phyloP scores from a whole-genome alignment of 1,140 invertebrate species.

The Chlorops oryzae region DNA sequence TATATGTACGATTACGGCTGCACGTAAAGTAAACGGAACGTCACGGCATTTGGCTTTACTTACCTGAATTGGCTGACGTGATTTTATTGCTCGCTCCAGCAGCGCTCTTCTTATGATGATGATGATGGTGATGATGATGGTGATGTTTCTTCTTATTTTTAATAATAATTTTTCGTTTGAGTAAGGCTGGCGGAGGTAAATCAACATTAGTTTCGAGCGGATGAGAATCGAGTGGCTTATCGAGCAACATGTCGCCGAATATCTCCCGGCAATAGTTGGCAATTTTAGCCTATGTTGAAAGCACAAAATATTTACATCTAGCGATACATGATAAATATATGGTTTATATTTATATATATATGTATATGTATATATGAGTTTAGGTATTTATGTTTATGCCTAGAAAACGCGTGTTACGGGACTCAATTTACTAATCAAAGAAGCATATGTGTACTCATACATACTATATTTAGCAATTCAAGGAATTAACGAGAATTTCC shows the following conservation, averaged over 20 bases:
- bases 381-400: no score
- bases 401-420: no score
- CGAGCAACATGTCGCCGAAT: slow-evolving; percentile 92
- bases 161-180: slow-evolving; percentile 91
- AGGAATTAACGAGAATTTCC: no score
- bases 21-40: no score
- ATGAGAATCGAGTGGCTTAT: slow-evolving; percentile 78
- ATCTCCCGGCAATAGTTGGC: slow-evolving; percentile 92
- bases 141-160: slow-evolving; percentile 98
- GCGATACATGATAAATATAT: background rate
- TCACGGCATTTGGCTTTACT: slow-evolving; percentile 15
- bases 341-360: background rate
- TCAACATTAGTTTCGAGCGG: slow-evolving; percentile 72
- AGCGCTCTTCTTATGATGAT: slow-evolving; percentile 49
- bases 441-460: background rate
- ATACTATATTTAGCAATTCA: no score
- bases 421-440: no score
- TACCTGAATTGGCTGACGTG: slow-evolving; percentile 42
- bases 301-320: background rate
- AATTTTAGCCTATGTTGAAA: slow-evolving; percentile 75
- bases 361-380: no score
- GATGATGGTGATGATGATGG: slow-evolving; percentile 66
- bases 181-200: slow-evolving; percentile 76
- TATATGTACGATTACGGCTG: no score
- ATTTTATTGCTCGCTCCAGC: slow-evolving; percentile 32